Evolutionary conservation across 35 echinoderm and acorn worm genomes (phyloP), one percentile per base, ranked within the genome.

Genomic region (Ophiothrix spiculata): DNA sequence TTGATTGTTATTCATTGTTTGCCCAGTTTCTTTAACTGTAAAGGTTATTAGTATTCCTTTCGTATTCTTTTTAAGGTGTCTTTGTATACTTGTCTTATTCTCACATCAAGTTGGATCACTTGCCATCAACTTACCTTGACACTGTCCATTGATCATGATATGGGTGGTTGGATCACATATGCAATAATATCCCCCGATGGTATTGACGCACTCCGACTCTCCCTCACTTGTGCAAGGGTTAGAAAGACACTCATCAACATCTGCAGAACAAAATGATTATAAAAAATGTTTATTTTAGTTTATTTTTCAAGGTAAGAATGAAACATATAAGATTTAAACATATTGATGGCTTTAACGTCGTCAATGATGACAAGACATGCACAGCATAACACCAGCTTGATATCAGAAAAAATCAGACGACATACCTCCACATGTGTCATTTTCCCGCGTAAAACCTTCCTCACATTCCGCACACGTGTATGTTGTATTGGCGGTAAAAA

Each of bases 141-240:
- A 49, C 6, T 19, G 42, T 6, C 42, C 42, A 49, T 49, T 49
- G 6, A 49, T 19, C 42, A 49, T 49, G 19, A 49, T 19, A 49
- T 49, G 42, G 6, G 42, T 49, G 19, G 42, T 19, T 19, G 19
- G 6, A 19, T 49, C 42, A 49, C 91, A 93, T 75, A 80, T 81
- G 84, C 91, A 93, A 0, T 39, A 56, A 75, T 81, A 93, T 38
- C 80, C 78, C 10, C 91, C 91, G 25, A 37, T n/a, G 1, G 81
- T 89, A 39, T 93, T 93, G 36, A 89, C 38, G 38, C 91, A 93
- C 6, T 19, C 42, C 6, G 73, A 35, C 16, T 88, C 91, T 35
- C 80, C 77, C 33, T 77, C 69, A 28, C 64, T 33, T 29, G 37
- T 56, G 40, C 85, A 93, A 34, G 90, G 90, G 49, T 49, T 42